phyloP scores from a whole-genome alignment of 2,888 invertebrate genomes.

The Lucinisca nassula region DNA sequence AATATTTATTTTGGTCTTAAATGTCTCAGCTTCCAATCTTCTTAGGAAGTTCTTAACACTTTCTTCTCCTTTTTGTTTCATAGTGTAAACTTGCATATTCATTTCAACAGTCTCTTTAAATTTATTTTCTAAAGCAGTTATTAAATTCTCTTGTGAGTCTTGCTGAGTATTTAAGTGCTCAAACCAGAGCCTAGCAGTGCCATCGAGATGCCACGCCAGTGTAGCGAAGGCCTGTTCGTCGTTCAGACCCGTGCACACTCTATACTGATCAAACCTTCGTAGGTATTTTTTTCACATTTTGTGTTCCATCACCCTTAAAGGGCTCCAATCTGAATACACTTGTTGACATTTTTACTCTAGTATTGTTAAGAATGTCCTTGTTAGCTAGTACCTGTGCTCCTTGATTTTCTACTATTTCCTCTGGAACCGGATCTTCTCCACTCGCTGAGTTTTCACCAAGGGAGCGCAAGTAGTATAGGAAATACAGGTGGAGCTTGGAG shows the following conservation, averaged over 20 bases:
- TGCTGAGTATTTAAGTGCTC: neutral
- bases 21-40: neutral
- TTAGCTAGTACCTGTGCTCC: no score
- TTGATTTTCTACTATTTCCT: no score
- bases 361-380: no score
- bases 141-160: neutral
- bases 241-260: neutral
- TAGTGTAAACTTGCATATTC: neutral
- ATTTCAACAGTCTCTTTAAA: neutral
- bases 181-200: neutral
- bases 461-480: no score
- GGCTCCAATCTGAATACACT: no score
- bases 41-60: neutral
- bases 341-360: no score
- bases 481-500: no score
- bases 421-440: no score
- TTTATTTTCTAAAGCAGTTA: neutral
- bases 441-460: no score
- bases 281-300: neutral
- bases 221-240: neutral
- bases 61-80: neutral
- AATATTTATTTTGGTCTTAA: neutral
- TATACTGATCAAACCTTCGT: neutral
- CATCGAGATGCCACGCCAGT: neutral
- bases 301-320: neutral